Evolutionary conservation across 2,797 vertebrate genomes (phyloP).

Genomic region (Lateolabrax maculatus): DNA sequence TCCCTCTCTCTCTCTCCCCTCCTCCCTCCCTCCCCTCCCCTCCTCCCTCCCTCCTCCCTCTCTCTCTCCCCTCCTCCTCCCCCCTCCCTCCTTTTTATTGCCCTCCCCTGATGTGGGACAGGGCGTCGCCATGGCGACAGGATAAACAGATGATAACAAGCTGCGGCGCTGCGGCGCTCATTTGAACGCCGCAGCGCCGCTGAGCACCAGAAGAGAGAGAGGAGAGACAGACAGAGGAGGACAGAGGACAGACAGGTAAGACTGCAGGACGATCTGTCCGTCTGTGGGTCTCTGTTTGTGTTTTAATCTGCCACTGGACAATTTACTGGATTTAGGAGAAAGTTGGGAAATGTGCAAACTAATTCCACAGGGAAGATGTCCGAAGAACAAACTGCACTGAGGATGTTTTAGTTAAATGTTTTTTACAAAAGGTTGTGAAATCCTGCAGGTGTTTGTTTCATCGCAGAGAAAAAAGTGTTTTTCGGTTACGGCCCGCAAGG

Average conservation of each 20-base stretch:
- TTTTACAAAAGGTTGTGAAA: too few relatives aligned
- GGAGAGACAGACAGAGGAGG: constrained; percentile 42
- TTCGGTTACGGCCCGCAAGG: too few relatives aligned
- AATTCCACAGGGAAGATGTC: background rate
- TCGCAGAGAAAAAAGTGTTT: too few relatives aligned
- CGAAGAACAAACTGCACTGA: background rate
- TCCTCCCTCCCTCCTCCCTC: background rate
- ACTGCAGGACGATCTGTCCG: constrained; percentile 26
- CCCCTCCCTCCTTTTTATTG: constrained; percentile 65
- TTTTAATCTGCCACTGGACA: background rate
- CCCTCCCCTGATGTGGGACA: constrained; percentile 89
- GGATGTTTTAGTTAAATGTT: too few relatives aligned
- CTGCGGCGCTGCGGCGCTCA: constrained; percentile 82
- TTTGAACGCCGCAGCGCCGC: constrained; percentile 70
- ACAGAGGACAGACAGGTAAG: constrained; percentile 50
- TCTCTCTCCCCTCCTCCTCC: background rate
- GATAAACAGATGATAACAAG: constrained; percentile 94
- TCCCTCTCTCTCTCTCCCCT: too few relatives aligned
- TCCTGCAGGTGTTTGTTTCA: too few relatives aligned
- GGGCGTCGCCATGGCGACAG: constrained; percentile 87
- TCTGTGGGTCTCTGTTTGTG: background rate
- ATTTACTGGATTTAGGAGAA: background rate
- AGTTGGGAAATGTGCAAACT: too few relatives aligned
- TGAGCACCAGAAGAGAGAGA: constrained; percentile 49
- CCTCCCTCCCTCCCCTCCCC: background rate